These are phyloP conservation scores for Fopius arisanus DNA, from an alignment of 1,140 invertebrate species.

Conservation along the genomic window DNA sequence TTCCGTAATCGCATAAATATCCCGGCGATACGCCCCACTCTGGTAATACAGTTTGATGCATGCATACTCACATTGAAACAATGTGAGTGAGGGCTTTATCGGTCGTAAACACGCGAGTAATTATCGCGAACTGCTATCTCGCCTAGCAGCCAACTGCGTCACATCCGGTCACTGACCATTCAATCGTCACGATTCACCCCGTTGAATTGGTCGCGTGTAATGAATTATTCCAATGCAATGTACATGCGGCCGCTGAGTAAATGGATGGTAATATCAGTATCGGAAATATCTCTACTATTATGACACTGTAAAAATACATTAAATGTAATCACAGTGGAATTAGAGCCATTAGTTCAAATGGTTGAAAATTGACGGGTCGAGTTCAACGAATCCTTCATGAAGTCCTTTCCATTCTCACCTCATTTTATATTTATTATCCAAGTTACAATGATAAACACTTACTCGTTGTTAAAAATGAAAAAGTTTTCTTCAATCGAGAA, in stretches of 20 bases:
- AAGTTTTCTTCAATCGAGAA: no score
- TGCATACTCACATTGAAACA: not conserved
- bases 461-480: no score
- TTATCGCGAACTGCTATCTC: conserved; percentile 51
- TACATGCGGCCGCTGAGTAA: not conserved
- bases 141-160: conserved; percentile 41
- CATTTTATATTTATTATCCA: no score
- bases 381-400: not conserved
- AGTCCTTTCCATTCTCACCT: not conserved
- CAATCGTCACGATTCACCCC: conserved; percentile 50
- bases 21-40: not conserved
- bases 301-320: not conserved
- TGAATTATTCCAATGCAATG: conserved; percentile 13
- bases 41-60: not conserved
- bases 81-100: conserved; percentile 39
- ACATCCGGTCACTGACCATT: conserved; percentile 60
- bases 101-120: conserved; percentile 55
- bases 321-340: not conserved
- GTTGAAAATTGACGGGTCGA: not conserved
- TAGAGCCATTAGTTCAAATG: not conserved
- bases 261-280: conserved; percentile 6
- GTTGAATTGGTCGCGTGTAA: conserved; percentile 1
- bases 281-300: not conserved
- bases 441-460: no score
- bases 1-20: not conserved